phyloP scores from a whole-genome alignment of 2,888 invertebrate species.

The Orthosia gothica region DNA sequence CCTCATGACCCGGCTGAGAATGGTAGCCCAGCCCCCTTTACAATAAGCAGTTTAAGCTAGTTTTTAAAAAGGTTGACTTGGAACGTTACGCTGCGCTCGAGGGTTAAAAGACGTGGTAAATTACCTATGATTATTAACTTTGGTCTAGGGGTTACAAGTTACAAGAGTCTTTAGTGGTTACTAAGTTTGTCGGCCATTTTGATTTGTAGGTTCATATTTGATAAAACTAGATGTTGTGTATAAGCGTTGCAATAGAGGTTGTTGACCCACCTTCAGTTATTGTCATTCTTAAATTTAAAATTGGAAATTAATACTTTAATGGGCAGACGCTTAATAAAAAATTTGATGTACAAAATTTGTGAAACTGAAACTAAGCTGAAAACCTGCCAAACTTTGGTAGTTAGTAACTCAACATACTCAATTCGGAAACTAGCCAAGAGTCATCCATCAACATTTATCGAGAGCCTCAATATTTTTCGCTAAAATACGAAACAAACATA shows the following conservation, averaged over 20 bases:
- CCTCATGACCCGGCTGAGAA: conserved; percentile 64
- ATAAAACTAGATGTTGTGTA: neutral
- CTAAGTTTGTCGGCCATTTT: conserved; percentile 7
- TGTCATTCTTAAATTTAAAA: neutral
- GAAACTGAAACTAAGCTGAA: too few species aligned
- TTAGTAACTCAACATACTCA: too few species aligned
- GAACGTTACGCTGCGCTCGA: conserved; percentile 48
- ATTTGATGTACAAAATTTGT: too few species aligned
- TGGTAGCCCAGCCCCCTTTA: conserved; percentile 74
- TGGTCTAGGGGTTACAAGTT: conserved; percentile 6
- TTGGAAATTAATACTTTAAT: too few species aligned
- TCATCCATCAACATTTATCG: too few species aligned
- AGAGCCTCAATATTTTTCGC: too few species aligned
- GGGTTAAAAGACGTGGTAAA: conserved; percentile 36
- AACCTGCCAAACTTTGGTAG: too few species aligned
- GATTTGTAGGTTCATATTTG: conserved; percentile 3
- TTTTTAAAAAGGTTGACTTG: conserved; percentile 78
- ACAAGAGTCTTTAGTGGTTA: conserved; percentile 2
- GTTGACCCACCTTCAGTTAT: neutral
- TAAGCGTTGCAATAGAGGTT: neutral
- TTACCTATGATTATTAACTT: conserved; percentile 50
- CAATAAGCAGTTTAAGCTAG: conserved; percentile 73
- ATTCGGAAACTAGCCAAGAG: too few species aligned
- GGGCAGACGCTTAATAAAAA: too few species aligned
- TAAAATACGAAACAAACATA: too few species aligned